Evolutionary conservation across 2,888 invertebrate species (phyloP).

Genomic region (Agrotis puta): DNA sequence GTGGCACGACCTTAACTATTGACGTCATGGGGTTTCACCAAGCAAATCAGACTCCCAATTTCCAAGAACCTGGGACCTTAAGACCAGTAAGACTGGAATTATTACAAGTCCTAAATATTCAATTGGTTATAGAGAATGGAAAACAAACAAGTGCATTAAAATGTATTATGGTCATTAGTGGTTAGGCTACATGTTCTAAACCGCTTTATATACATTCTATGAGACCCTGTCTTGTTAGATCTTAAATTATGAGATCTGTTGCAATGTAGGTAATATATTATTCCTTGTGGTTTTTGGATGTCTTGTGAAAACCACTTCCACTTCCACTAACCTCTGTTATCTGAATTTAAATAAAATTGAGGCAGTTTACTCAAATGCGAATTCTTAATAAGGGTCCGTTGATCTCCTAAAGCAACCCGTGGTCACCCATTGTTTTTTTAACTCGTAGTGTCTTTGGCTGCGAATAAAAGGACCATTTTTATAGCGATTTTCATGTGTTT

Average conservation of each 20-base stretch:
- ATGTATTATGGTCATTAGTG: conserved; percentile 7
- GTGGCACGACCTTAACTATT: conserved; percentile 57
- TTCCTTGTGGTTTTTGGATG: too few relatives aligned
- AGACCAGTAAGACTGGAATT: conserved; percentile 30
- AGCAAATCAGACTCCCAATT: conserved; percentile 25
- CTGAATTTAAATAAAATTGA: not conserved
- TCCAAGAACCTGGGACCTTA: conserved; percentile 48
- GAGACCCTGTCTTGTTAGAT: conserved; percentile 3
- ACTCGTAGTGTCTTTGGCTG: not conserved
- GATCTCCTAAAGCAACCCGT: not conserved
- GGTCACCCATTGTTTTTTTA: not conserved
- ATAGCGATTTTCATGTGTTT: not conserved
- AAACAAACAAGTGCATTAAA: conserved; percentile 5
- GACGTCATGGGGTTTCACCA: conserved; percentile 74
- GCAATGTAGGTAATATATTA: not conserved
- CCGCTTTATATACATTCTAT: conserved; percentile 25
- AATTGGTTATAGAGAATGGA: conserved; percentile 27
- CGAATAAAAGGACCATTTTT: not conserved
- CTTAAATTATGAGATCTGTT: not conserved
- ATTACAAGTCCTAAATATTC: conserved; percentile 14
- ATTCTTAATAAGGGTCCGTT: conserved; percentile 4
- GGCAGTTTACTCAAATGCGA: not conserved
- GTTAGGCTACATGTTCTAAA: conserved; percentile 13
- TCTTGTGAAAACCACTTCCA: not conserved
- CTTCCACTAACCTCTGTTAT: not conserved